These are phyloP conservation scores for Hypena proboscidalis DNA, from an alignment of 2,888 invertebrate species.

Conservation along the genomic window DNA sequence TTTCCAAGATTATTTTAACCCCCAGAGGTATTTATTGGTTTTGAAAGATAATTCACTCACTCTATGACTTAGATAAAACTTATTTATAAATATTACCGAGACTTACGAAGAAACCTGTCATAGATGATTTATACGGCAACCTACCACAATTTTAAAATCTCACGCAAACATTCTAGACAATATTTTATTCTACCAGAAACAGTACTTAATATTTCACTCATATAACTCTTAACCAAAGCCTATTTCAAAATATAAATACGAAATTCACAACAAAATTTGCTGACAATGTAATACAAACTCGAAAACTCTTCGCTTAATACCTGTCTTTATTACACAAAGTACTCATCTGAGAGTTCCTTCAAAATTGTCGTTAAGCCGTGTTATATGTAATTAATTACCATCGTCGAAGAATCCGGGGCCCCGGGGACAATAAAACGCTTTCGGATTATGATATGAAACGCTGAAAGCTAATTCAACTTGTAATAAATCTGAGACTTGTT, in stretches of 20 bases:
- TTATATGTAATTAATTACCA: slow-evolving; percentile 74
- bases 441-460: slow-evolving; percentile 78
- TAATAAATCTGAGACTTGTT: slow-evolving; percentile 78
- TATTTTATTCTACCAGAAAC: neutral
- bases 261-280: slow-evolving; percentile 25
- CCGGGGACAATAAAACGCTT: slow-evolving; percentile 72
- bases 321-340: slow-evolving; percentile 57
- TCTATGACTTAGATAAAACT: too few relatives aligned
- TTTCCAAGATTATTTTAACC: too few relatives aligned
- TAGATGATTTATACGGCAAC: too few relatives aligned
- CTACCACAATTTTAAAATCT: too few relatives aligned
- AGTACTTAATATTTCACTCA: slow-evolving; percentile 1
- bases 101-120: too few relatives aligned
- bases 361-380: slow-evolving; percentile 62
- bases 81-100: too few relatives aligned
- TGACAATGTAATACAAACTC: slow-evolving; percentile 51
- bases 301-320: slow-evolving; percentile 51
- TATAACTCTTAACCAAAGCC: neutral
- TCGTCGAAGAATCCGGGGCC: slow-evolving; percentile 49
- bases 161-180: neutral
- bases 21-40: too few relatives aligned
- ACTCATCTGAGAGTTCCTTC: slow-evolving; percentile 53
- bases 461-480: slow-evolving; percentile 76
- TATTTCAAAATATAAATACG: slow-evolving; percentile 11
- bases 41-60: too few relatives aligned